Percentiles rank a stretch among this genome's conserved stretches.
phyloP scores from a whole-genome alignment of 1,140 invertebrate genomes.

The Ceratina japonica region DNA sequence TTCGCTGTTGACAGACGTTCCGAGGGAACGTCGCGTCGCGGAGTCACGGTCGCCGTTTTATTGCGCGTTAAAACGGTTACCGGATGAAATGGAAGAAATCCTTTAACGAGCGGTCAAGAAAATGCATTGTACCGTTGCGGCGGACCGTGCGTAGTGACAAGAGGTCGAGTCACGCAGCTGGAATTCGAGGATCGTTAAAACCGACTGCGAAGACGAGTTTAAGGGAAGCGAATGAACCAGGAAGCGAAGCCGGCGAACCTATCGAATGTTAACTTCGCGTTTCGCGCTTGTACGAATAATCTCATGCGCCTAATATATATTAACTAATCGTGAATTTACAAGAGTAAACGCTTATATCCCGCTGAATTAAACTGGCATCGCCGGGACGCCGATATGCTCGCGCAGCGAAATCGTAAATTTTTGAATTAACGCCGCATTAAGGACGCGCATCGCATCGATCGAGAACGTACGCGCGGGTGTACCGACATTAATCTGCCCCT shows the following conservation, averaged over 20 bases:
- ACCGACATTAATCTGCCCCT: slow-evolving; percentile 55
- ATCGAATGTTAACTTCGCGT: neutral
- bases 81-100: neutral
- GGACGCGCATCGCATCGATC: slow-evolving; percentile 42
- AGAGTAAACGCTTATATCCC: slow-evolving; percentile 36
- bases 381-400: slow-evolving; percentile 1
- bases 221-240: too few relatives aligned
- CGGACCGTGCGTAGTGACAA: neutral
- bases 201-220: too few relatives aligned
- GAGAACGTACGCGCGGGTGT: slow-evolving; percentile 10
- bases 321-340: slow-evolving; percentile 35
- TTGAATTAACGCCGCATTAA: slow-evolving; percentile 48
- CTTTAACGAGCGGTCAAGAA: slow-evolving; percentile 24
- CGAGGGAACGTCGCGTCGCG: too few relatives aligned
- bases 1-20: too few relatives aligned
- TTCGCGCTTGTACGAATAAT: neutral
- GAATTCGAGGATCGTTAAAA: slow-evolving; percentile 48
- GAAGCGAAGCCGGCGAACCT: neutral
- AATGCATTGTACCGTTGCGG: slow-evolving; percentile 21
- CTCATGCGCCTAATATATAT: neutral
- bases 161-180: slow-evolving; percentile 24
- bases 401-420: slow-evolving; percentile 46
- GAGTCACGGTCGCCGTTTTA: neutral
- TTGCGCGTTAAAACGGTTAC: slow-evolving; percentile 1
- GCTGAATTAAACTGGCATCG: slow-evolving; percentile 41